A percentile compares a stretch with the other conserved stretches of the same genome.
phyloP scores from a whole-genome alignment of 1,140 invertebrate species.

The Ceratosolen fusciceps region DNA sequence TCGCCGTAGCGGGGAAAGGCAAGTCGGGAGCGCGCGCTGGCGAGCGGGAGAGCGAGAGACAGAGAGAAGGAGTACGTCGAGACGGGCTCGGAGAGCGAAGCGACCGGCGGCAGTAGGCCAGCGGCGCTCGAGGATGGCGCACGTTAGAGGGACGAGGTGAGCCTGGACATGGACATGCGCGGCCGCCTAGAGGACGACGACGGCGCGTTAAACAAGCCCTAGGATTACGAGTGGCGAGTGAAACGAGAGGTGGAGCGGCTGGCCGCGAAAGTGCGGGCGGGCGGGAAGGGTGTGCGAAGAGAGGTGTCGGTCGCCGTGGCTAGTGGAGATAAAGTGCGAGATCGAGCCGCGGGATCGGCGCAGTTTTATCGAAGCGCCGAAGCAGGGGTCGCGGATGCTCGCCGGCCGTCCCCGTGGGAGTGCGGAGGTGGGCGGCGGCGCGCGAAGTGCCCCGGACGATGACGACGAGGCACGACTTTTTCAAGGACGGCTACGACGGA shows the following conservation, averaged over 20 bases:
- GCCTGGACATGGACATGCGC: constrained; percentile 17
- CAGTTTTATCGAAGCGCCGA: no score
- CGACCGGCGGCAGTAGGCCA: constrained; percentile 67
- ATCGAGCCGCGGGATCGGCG: not conserved
- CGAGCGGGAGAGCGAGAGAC: not conserved
- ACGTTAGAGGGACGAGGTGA: constrained; percentile 44
- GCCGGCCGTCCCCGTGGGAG: not conserved
- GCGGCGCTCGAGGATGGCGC: constrained; percentile 64
- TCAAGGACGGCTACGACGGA: constrained; percentile 47
- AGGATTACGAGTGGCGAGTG: constrained; percentile 11
- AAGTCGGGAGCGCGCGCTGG: not conserved
- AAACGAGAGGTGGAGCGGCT: not conserved
- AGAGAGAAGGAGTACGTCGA: constrained; percentile 43
- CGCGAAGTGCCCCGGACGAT: constrained; percentile 1
- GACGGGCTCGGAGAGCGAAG: constrained; percentile 15
- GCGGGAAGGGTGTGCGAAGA: no score
- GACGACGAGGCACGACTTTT: constrained; percentile 20
- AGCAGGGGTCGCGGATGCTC: not conserved
- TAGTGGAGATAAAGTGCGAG: not conserved
- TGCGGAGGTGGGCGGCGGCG: not conserved
- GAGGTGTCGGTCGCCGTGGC: no score
- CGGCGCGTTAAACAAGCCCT: constrained; percentile 33
- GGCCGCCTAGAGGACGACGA: constrained; percentile 10
- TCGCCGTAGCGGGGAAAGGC: not conserved
- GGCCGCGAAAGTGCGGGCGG: not conserved